Percentiles rank a stretch among this genome's conserved stretches.
Conservation (phyloP, 2,888 invertebrate genomes). For the Cataglyphis rosenhaueri region DNA sequence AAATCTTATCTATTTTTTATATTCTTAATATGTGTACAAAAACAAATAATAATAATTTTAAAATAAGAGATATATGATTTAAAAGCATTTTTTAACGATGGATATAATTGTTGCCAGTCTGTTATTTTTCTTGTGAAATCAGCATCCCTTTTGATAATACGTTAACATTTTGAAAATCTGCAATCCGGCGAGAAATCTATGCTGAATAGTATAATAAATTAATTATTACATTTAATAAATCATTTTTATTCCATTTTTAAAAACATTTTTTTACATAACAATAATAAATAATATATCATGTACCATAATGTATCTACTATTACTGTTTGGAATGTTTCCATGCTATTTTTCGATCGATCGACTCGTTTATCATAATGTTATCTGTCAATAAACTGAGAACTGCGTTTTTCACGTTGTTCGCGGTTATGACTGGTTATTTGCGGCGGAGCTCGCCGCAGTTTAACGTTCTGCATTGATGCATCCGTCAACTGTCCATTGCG, state of each 20-base stretch:
- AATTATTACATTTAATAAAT: background rate
- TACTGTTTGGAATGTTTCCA: background rate
- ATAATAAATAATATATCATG: background rate
- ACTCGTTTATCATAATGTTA: conserved; percentile 38
- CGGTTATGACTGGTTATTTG: conserved; percentile 53
- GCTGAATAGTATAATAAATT: background rate
- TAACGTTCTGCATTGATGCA: conserved; percentile 48
- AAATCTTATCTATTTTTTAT: too few relatives aligned
- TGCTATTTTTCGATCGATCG: conserved; percentile 20
- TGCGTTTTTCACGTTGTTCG: conserved; percentile 47
- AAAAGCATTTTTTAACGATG: background rate
- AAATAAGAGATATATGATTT: background rate
- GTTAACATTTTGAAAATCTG: background rate
- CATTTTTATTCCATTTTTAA: background rate
- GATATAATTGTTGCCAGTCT: background rate
- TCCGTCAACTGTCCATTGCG: conserved; percentile 36
- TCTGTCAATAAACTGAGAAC: conserved; percentile 41
- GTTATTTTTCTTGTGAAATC: background rate
- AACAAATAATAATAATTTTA: background rate
- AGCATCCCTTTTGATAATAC: background rate
- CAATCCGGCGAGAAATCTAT: background rate
- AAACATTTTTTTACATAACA: background rate
- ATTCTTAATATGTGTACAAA: background rate
- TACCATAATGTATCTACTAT: background rate
- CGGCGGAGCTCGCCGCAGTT: conserved; percentile 48